phyloP scores from a whole-genome alignment of 2,113 vertebrate genomes.

The Madoqua kirkii region DNA sequence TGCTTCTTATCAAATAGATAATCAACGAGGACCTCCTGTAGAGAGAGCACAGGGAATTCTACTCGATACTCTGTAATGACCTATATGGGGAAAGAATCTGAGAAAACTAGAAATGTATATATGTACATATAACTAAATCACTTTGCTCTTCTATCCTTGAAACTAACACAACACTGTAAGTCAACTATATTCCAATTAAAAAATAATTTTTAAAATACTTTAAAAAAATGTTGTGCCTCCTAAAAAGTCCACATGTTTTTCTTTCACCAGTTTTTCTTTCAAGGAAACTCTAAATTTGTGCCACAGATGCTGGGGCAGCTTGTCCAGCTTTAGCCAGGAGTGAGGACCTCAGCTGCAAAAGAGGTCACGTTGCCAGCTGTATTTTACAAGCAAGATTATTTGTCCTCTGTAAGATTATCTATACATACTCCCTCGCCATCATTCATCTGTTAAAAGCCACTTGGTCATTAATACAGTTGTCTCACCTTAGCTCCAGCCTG shows the following conservation, averaged over 20 bases:
- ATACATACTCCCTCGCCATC: background rate
- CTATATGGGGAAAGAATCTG: background rate
- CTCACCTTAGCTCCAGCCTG: background rate
- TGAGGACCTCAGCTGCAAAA: background rate
- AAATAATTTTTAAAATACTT: background rate
- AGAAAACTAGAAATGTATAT: background rate
- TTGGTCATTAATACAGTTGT: constrained; percentile 14
- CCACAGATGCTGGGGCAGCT: too few species aligned
- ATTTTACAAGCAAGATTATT: background rate
- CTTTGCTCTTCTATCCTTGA: background rate
- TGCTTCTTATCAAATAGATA: background rate
- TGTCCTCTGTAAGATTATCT: background rate
- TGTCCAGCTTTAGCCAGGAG: background rate
- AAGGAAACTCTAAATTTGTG: background rate
- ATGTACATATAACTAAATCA: background rate
- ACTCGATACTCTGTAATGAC: background rate
- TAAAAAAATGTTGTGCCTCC: background rate
- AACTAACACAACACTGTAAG: background rate
- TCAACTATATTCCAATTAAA: background rate
- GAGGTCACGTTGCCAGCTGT: background rate
- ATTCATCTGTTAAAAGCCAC: background rate
- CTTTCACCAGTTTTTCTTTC: background rate
- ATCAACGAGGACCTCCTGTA: background rate
- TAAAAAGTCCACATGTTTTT: background rate
- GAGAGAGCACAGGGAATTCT: background rate